phyloP scores from a whole-genome alignment of 2,113 vertebrate species.

The Sturnus vulgaris region DNA sequence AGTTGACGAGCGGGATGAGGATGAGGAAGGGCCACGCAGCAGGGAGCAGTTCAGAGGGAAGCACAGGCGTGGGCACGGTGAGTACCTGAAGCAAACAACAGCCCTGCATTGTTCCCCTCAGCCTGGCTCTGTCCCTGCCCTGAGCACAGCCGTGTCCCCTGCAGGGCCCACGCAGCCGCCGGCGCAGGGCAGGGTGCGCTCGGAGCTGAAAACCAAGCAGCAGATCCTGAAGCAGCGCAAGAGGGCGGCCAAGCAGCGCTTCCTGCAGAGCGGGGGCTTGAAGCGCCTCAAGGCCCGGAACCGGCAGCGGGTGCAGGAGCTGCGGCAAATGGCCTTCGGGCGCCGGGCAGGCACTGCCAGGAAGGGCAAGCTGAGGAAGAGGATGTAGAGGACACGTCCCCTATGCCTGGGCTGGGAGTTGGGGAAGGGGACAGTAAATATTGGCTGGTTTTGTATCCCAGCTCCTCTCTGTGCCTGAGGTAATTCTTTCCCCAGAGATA shows the following conservation, averaged over 20 bases:
- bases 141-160: accelerated
- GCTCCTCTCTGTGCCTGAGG: not conserved
- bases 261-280: slow-evolving; percentile 87
- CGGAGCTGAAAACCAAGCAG: slow-evolving; percentile 84
- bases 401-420: accelerated
- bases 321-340: slow-evolving; percentile 86
- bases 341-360: slow-evolving; percentile 65
- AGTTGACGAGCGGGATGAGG: slow-evolving; percentile 80
- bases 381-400: slow-evolving; percentile 55
- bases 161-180: slow-evolving; percentile 6
- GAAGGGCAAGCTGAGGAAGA: slow-evolving; percentile 91
- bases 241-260: slow-evolving; percentile 79
- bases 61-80: slow-evolving; percentile 30
- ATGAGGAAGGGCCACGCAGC: not conserved
- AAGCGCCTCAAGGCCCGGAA: slow-evolving; percentile 76
- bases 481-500: accelerated
- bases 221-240: slow-evolving; percentile 92
- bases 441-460: not conserved
- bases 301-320: slow-evolving; percentile 74
- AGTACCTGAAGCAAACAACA: not conserved
- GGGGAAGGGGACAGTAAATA: not conserved
- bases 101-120: accelerated
- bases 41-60: slow-evolving; percentile 27
- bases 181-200: slow-evolving; percentile 52
- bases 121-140: not conserved